Evolutionary conservation across 2,888 invertebrate species (phyloP), one percentile per base, ranked within the genome.

Genomic region (Aspidiotus destructor): DNA sequence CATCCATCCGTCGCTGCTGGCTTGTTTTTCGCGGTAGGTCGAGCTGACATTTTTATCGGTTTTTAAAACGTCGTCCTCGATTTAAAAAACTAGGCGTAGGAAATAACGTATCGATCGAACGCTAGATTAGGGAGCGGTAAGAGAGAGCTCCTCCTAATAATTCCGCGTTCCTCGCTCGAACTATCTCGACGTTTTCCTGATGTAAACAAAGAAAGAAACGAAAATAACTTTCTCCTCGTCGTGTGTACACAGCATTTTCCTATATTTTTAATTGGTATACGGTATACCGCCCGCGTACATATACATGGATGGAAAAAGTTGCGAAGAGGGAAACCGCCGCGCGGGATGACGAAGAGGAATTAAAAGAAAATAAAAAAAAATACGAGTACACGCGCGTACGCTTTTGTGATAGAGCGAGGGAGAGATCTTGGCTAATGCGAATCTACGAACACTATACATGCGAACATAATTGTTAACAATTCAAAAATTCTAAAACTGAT

Each of bases 81-180:
- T 58, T 58, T 58, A 58, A 58, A 58, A 58, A 58, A 58, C 58
- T 58, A 58, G 58, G 58, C 58, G 58, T 63, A 63, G 54, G 53
- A 63, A 62, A 62, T 62, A 62, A 62, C 53, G 62, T 62, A 63
- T 63, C 63, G 63, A 63, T 63, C 63, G 63, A 63, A 41, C 58
- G 58, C 58, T 58, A 58, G 58, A 58, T 58, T 58, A 58, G 58
- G 58, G 58, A 58, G 58, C 58, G 58, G 16, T 17, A 28, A 58
- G 28, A 58, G 58, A 58, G 58, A 58, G 58, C 6, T 17, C 7
- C 58, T 17, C 7, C 28, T 58, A 40, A 58, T 58, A 58, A 8
- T 13, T 6, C 28, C 28, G 28, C 58, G 58, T 58, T 40, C 58
- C 58, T 28, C 28, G 28, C 28, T 58, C 10, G 40, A 58, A 58